These are phyloP conservation scores for Drosophila fulvimacula DNA, from an alignment of 2,888 invertebrate genomes.

Conservation along the genomic window DNA sequence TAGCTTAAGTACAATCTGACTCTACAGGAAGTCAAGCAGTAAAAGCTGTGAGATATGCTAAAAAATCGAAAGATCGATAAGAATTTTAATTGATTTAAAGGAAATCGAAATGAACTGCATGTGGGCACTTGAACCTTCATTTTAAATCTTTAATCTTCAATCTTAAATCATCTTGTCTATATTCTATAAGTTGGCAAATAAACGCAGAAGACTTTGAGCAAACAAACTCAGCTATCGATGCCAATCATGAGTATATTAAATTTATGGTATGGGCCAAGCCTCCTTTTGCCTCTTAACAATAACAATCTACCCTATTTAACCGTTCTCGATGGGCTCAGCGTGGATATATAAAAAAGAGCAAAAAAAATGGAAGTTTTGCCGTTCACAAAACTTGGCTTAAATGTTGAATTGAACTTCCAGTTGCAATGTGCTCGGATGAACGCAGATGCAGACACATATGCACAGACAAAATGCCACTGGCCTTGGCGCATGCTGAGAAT, in stretches of 20 bases:
- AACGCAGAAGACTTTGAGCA: neutral
- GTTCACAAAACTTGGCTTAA: conserved; percentile 59
- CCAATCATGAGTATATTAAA: neutral
- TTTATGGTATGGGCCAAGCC: conserved; percentile 4
- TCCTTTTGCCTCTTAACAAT: neutral
- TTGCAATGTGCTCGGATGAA: conserved; percentile 27
- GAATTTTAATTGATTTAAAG: too few species aligned
- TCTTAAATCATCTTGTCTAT: too few species aligned
- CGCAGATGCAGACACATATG: conserved; percentile 18
- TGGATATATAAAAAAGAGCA: neutral
- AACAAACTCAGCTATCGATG: neutral
- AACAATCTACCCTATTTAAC: conserved; percentile 2
- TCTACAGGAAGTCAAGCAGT: too few species aligned
- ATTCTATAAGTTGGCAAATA: neutral
- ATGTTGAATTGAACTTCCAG: conserved; percentile 60
- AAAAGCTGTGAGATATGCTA: too few species aligned
- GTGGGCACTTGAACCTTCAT: too few species aligned
- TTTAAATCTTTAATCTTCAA: too few species aligned
- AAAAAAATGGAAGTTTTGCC: conserved; percentile 39
- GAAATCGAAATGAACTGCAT: too few species aligned
- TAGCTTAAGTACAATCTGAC: too few species aligned
- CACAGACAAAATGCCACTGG: conserved; percentile 68
- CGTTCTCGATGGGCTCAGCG: neutral
- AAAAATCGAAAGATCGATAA: too few species aligned
- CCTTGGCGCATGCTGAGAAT: conserved; percentile 79